A percentile compares a stretch with the other conserved stretches of the same genome.
phyloP scores from a whole-genome alignment of 1,140 invertebrate species.

The Linepithema humile region DNA sequence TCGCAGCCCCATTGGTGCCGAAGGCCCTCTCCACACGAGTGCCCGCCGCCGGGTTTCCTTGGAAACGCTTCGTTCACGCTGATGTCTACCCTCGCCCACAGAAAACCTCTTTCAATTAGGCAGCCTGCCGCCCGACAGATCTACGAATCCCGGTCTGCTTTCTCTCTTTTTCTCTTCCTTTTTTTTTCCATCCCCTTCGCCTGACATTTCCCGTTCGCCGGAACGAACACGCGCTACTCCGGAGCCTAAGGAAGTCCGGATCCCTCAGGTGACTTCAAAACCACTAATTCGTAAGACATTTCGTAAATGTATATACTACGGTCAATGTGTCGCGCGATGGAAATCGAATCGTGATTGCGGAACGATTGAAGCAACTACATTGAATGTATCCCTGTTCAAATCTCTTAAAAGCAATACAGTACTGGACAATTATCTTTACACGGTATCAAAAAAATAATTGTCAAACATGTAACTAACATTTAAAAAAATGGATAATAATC shows the following conservation, averaged over 20 bases:
- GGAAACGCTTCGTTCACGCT: slow-evolving; percentile 81
- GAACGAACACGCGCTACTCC: background rate
- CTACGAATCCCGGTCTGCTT: slow-evolving; percentile 33
- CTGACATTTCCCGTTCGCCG: slow-evolving; percentile 22
- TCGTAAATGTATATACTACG: background rate
- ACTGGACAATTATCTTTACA: background rate
- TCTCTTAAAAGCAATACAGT: background rate
- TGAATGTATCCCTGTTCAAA: no score
- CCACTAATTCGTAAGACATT: slow-evolving; percentile 30
- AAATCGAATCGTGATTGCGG: background rate
- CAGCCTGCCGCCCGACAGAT: slow-evolving; percentile 62
- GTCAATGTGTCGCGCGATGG: slow-evolving; percentile 28
- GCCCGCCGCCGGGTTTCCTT: slow-evolving; percentile 79
- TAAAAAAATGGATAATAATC: background rate
- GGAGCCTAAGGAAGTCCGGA: slow-evolving; percentile 2
- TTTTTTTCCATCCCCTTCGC: background rate
- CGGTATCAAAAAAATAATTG: background rate
- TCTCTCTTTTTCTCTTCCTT: slow-evolving; percentile 56
- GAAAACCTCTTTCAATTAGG: slow-evolving; percentile 80
- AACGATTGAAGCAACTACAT: no score
- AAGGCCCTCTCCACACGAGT: slow-evolving; percentile 71
- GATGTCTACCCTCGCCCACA: slow-evolving; percentile 75
- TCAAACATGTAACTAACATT: background rate
- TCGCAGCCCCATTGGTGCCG: slow-evolving; percentile 73
- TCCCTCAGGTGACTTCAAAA: slow-evolving; percentile 41